These are phyloP conservation scores for Gila orcuttii DNA, from an alignment of 2,113 vertebrate species.

Conservation along the genomic window DNA sequence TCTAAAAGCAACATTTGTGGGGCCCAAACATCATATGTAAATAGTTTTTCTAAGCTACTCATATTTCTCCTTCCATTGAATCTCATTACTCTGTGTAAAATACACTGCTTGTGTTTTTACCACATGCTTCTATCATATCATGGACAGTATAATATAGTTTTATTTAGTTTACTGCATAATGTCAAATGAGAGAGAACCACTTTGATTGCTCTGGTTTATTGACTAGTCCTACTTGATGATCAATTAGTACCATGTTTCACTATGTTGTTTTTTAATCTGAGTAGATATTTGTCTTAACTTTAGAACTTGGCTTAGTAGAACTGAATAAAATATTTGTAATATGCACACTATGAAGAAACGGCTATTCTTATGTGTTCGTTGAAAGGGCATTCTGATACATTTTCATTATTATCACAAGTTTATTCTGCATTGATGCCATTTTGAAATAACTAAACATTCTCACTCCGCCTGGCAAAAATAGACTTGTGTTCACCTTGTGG, in stretches of 20 bases:
- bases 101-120: neutral
- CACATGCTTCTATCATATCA: neutral
- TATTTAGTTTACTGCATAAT: neutral
- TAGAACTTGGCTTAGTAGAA: neutral
- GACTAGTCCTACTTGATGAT: neutral
- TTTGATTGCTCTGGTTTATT: neutral
- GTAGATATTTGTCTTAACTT: neutral
- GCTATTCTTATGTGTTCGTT: neutral
- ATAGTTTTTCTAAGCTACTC: too few relatives aligned
- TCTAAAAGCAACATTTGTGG: neutral
- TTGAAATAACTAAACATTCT: neutral
- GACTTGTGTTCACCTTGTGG: neutral
- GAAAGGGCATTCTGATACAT: neutral
- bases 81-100: neutral
- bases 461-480: neutral
- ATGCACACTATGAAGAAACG: neutral
- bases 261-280: conserved; percentile 18
- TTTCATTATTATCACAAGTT: neutral
- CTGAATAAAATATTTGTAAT: neutral
- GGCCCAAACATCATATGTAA: neutral
- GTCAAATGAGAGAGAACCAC: too few relatives aligned
- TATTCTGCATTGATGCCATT: neutral
- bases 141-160: neutral
- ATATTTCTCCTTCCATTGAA: too few relatives aligned
- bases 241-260: neutral